These are phyloP conservation scores for Chloroclystis v-ata DNA, from an alignment of 2,888 invertebrate genomes.

Conservation along the genomic window DNA sequence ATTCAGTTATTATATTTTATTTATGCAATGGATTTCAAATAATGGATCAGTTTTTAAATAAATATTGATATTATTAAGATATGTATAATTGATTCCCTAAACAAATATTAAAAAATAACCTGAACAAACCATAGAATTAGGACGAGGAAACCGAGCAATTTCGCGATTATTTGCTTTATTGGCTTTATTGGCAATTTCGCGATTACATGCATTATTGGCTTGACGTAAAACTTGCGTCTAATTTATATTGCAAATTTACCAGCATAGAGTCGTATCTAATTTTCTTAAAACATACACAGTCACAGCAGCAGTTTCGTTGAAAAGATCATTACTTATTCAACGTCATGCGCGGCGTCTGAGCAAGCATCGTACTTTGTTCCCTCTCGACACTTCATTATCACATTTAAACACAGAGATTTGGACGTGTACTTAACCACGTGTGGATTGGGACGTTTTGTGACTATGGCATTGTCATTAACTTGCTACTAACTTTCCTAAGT, in stretches of 20 bases:
- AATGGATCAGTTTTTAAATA: no score
- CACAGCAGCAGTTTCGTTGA: conserved; percentile 36
- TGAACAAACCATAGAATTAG: no score
- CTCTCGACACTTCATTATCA: conserved; percentile 56
- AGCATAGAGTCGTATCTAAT: conserved; percentile 34
- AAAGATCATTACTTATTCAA: conserved; percentile 60
- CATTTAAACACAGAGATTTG: conserved; percentile 55
- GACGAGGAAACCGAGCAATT: no score
- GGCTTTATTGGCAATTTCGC: no score
- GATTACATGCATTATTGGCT: no score
- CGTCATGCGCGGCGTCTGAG: conserved; percentile 53
- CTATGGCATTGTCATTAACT: conserved; percentile 1
- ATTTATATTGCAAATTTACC: conserved; percentile 29
- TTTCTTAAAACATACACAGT: conserved; percentile 41
- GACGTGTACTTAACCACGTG: conserved; percentile 25
- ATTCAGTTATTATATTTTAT: no score
- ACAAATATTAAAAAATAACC: no score
- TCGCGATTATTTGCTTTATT: no score
- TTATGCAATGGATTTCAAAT: no score
- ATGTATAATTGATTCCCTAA: no score
- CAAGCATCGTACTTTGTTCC: conserved; percentile 38
- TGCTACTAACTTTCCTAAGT: not conserved
- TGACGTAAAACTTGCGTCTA: conserved; percentile 10
- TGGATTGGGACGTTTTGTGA: conserved; percentile 4
- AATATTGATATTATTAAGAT: no score